These are phyloP conservation scores for Hypsopygia costalis DNA, from an alignment of 2,888 invertebrate genomes.

Conservation along the genomic window DNA sequence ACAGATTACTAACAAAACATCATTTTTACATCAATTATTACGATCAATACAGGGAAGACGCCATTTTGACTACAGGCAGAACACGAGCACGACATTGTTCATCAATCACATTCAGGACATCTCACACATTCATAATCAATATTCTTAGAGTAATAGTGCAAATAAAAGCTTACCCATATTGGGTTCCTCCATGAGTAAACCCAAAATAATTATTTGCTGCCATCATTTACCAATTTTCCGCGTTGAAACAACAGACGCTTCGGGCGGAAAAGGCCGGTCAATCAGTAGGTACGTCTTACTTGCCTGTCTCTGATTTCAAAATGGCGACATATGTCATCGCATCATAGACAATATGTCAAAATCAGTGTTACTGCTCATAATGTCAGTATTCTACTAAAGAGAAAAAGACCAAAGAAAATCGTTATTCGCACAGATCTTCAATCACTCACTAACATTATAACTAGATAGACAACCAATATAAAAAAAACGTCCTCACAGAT, in stretches of 20 bases:
- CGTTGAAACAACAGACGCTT: constrained; percentile 68
- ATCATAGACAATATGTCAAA: constrained; percentile 7
- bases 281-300: no score
- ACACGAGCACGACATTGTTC: constrained; percentile 55
- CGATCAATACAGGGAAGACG: constrained; percentile 66
- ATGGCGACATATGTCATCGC: constrained; percentile 29
- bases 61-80: constrained; percentile 72
- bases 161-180: constrained; percentile 88
- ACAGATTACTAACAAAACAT: constrained; percentile 19
- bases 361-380: no score
- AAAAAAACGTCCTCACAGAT: no score
- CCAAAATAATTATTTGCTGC: constrained; percentile 97
- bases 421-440: no score
- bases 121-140: constrained; percentile 16
- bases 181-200: constrained; percentile 95
- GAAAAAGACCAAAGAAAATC: no score
- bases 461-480: no score
- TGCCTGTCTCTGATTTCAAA: constrained; percentile 57
- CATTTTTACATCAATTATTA: constrained; percentile 25
- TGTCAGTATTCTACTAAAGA: no score
- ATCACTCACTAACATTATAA: no score
- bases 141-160: constrained; percentile 18
- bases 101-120: constrained; percentile 27
- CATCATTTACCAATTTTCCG: constrained; percentile 82
- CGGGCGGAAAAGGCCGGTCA: constrained; percentile 70